Evolutionary conservation across 2,888 invertebrate genomes (phyloP).

Genomic region (Tridacna gigas): DNA sequence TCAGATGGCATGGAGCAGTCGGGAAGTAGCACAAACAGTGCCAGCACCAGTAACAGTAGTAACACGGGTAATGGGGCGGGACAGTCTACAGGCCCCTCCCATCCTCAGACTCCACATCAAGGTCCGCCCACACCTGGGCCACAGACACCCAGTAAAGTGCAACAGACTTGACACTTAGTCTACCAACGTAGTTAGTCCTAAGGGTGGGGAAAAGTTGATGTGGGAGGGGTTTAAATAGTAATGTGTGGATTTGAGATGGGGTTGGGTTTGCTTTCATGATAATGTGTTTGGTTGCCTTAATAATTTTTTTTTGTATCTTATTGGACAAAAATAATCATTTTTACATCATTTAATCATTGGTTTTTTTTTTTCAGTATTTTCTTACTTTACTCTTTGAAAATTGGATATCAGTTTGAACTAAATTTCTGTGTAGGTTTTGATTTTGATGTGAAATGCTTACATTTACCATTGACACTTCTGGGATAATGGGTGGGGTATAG

Average conservation of each 20-base stretch:
- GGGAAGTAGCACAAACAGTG: slow-evolving; percentile 51
- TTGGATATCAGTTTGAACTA: too few relatives aligned
- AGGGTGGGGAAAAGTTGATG: background rate
- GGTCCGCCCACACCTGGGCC: slow-evolving; percentile 70
- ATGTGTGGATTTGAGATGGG: slow-evolving; percentile 19
- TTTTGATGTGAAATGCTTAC: background rate
- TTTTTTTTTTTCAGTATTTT: slow-evolving; percentile 1
- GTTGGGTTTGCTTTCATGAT: slow-evolving; percentile 33
- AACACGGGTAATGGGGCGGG: slow-evolving; percentile 68
- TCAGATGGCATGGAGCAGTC: slow-evolving; percentile 72
- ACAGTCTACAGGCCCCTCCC: slow-evolving; percentile 62
- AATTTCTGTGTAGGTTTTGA: too few relatives aligned
- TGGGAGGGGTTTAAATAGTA: slow-evolving; percentile 18
- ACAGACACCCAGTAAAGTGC: slow-evolving; percentile 69
- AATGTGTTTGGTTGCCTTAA: slow-evolving; percentile 21
- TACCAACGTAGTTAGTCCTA: background rate
- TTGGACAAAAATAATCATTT: background rate
- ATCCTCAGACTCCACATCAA: slow-evolving; percentile 63
- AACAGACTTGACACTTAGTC: slow-evolving; percentile 70
- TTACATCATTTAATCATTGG: background rate
- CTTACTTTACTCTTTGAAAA: too few relatives aligned
- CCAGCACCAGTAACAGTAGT: slow-evolving; percentile 51
- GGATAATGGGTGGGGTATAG: slow-evolving; percentile 31
- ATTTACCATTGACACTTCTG: slow-evolving; percentile 21
- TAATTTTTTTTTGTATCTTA: background rate